phyloP scores from a whole-genome alignment of 2,797 vertebrate genomes.

The Pangasius sanitwongsei region DNA sequence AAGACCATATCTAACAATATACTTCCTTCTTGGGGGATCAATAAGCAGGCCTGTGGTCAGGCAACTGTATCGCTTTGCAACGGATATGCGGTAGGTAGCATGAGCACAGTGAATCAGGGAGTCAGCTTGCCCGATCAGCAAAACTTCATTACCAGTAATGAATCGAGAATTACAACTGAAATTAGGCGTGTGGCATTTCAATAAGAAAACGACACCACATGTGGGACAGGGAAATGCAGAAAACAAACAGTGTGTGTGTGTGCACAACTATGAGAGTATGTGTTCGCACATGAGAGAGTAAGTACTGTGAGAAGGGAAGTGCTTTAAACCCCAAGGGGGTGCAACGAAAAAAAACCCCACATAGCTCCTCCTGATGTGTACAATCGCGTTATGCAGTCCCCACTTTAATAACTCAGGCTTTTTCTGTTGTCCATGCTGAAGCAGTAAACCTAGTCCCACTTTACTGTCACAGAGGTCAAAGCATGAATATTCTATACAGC shows the following conservation, averaged over 20 bases:
- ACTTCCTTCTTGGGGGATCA: slow-evolving; percentile 30
- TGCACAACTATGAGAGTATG: slow-evolving; percentile 8
- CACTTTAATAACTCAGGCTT: neutral
- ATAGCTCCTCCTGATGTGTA: slow-evolving; percentile 35
- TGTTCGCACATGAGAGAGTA: slow-evolving; percentile 34
- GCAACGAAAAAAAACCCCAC: slow-evolving; percentile 24
- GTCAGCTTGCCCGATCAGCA: slow-evolving; percentile 33
- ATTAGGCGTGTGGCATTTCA: slow-evolving; percentile 5
- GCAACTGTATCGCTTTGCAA: slow-evolving; percentile 14
- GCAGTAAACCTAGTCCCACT: neutral
- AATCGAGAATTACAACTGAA: slow-evolving; percentile 22
- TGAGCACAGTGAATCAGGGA: slow-evolving; percentile 23
- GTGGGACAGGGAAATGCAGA: neutral
- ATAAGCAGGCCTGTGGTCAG: slow-evolving; percentile 42
- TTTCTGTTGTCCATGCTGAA: slow-evolving; percentile 6
- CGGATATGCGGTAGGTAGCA: slow-evolving; percentile 22
- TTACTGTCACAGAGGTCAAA: slow-evolving; percentile 42
- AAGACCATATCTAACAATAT: slow-evolving; percentile 45
- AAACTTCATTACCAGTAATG: slow-evolving; percentile 49
- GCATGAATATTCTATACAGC: slow-evolving; percentile 52
- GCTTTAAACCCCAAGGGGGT: slow-evolving; percentile 52
- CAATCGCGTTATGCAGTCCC: slow-evolving; percentile 10
- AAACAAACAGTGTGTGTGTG: slow-evolving; percentile 18
- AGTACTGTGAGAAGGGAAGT: slow-evolving; percentile 64
- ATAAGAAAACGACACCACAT: neutral